Evolutionary conservation across 1,140 invertebrate species (phyloP).

Genomic region (Heliothis virescens): DNA sequence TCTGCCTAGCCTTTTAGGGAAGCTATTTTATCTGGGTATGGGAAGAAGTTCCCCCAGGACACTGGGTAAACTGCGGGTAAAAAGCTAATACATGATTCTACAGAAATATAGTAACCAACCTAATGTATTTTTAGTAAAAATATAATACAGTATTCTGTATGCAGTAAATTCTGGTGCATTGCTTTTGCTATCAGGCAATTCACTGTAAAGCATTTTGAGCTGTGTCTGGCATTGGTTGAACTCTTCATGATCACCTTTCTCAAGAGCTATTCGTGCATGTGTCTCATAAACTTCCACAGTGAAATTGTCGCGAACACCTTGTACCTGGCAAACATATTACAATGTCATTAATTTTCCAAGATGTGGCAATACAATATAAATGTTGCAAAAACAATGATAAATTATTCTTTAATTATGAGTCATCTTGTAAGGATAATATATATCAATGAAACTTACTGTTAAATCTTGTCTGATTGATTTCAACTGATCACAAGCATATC

Average conservation of each 20-base stretch:
- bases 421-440: background rate
- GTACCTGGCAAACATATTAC: slow-evolving; percentile 88
- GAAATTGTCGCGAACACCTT: slow-evolving; percentile 97
- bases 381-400: too few relatives aligned
- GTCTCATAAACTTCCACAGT: slow-evolving; percentile 99
- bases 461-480: slow-evolving; percentile 99
- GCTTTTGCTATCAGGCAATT: slow-evolving; percentile 88
- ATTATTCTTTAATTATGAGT: background rate
- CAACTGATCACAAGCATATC: slow-evolving; percentile 98
- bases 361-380: too few relatives aligned
- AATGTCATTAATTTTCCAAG: background rate
- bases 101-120: slow-evolving; percentile 86
- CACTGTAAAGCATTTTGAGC: slow-evolving; percentile 95
- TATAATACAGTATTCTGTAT: slow-evolving; percentile 98
- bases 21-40: too few relatives aligned
- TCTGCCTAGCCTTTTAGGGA: too few relatives aligned
- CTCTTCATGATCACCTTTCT: slow-evolving; percentile 99
- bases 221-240: slow-evolving; percentile 99
- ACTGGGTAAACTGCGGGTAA: too few relatives aligned
- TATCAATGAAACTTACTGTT: slow-evolving; percentile 90
- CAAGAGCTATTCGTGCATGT: slow-evolving; percentile 98
- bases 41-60: too few relatives aligned
- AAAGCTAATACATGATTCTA: background rate
- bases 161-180: slow-evolving; percentile 97
- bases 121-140: slow-evolving; percentile 98